Percentiles rank a stretch among this genome's conserved stretches.
These are phyloP conservation scores for Thripadectes ignobilis DNA, from an alignment of 2,797 vertebrate genomes.

Conservation along the genomic window DNA sequence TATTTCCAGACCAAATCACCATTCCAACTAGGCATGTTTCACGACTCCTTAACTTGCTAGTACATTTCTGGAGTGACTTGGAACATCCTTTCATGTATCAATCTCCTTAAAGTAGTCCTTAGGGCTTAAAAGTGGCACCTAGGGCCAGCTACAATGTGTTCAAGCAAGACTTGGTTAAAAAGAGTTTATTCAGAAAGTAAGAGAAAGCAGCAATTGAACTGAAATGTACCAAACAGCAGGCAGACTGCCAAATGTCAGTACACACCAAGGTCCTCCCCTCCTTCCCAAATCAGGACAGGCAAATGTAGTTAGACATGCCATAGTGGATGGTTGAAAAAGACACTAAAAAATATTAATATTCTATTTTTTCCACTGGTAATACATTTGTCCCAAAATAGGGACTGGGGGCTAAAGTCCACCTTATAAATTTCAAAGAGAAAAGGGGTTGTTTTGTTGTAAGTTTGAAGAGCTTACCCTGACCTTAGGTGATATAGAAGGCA, in stretches of 20 bases:
- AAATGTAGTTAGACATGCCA: background rate
- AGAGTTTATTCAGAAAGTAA: slow-evolving; percentile 46
- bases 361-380: background rate
- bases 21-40: background rate
- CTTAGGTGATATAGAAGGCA: slow-evolving; percentile 3
- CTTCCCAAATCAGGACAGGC: background rate
- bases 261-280: background rate
- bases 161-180: slow-evolving; percentile 37
- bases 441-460: background rate
- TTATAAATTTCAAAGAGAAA: background rate
- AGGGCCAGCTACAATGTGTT: background rate
- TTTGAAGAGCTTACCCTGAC: background rate
- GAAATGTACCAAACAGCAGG: background rate
- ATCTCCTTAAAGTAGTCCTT: slow-evolving; percentile 7
- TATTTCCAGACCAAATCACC: background rate
- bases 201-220: slow-evolving; percentile 15
- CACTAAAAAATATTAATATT: background rate
- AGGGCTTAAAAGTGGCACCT: slow-evolving; percentile 5
- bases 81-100: background rate
- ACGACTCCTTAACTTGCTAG: background rate
- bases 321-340: background rate
- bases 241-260: background rate
- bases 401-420: background rate
- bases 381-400: background rate
- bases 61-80: background rate